These are phyloP conservation scores for Macrotus californicus DNA, from an alignment of 2,113 vertebrate genomes.

Conservation along the genomic window DNA sequence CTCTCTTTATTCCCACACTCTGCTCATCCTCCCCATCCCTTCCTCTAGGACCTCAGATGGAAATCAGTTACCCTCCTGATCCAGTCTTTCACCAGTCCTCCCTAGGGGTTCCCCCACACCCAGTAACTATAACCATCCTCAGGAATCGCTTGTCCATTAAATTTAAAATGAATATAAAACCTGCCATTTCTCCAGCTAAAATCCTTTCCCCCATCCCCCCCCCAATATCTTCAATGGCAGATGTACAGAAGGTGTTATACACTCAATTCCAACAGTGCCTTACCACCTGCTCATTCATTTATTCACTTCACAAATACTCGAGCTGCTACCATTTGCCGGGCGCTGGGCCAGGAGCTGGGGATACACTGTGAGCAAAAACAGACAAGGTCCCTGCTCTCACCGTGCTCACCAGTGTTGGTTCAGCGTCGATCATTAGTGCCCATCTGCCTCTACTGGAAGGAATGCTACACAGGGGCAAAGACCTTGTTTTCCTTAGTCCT, in stretches of 20 bases:
- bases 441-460: neutral
- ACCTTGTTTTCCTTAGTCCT: neutral
- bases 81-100: neutral
- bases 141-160: neutral
- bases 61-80: neutral
- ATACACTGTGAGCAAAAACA: neutral
- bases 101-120: no score
- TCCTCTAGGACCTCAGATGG: neutral
- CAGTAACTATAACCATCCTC: neutral
- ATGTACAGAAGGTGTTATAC: neutral
- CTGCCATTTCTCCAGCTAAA: neutral
- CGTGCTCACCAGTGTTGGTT: neutral
- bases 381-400: neutral
- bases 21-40: neutral
- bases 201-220: neutral
- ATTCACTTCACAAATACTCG: neutral
- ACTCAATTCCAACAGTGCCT: neutral
- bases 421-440: accelerated
- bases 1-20: neutral
- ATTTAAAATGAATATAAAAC: neutral
- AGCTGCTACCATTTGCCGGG: neutral
- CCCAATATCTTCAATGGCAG: neutral
- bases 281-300: neutral
- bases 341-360: neutral
- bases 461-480: neutral